Percentiles rank a stretch among this genome's conserved stretches.
phyloP scores from a whole-genome alignment of 2,888 invertebrate genomes.

The Podabrus alpinus region DNA sequence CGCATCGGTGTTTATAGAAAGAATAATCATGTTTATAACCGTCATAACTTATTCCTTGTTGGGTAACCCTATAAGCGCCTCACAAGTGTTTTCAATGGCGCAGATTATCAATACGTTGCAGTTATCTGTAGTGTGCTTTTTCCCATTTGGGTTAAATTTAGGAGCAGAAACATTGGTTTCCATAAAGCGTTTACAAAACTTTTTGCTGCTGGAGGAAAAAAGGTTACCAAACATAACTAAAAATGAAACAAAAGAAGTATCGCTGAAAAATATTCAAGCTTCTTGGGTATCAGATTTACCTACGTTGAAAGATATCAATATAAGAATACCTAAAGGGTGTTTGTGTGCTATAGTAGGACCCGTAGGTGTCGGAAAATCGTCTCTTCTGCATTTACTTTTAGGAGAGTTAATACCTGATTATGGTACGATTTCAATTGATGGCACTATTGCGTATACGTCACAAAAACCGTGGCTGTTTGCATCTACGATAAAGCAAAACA shows the following conservation, averaged over 20 bases:
- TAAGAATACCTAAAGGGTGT: slow-evolving; percentile 56
- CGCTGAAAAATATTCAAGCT: not conserved
- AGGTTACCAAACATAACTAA: slow-evolving; percentile 41
- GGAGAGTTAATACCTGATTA: slow-evolving; percentile 61
- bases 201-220: slow-evolving; percentile 63
- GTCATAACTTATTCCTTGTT: slow-evolving; percentile 73
- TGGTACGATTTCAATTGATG: slow-evolving; percentile 60
- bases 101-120: slow-evolving; percentile 58
- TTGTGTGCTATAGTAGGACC: slow-evolving; percentile 82
- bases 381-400: slow-evolving; percentile 57
- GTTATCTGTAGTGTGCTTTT: slow-evolving; percentile 63
- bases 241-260: slow-evolving; percentile 20
- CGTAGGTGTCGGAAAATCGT: slow-evolving; percentile 81
- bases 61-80: slow-evolving; percentile 65
- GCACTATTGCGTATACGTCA: slow-evolving; percentile 63
- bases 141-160: slow-evolving; percentile 61
- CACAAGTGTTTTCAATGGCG: slow-evolving; percentile 50
- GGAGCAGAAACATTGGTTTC: slow-evolving; percentile 65
- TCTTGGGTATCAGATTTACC: not conserved
- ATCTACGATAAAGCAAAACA: slow-evolving; percentile 67
- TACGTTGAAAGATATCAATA: slow-evolving; percentile 50
- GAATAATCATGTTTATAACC: slow-evolving; percentile 78
- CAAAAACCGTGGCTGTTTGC: slow-evolving; percentile 71
- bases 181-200: slow-evolving; percentile 59
- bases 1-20: slow-evolving; percentile 79